Conservation (phyloP, 2,888 invertebrate species). For the Catocala nupta region DNA sequence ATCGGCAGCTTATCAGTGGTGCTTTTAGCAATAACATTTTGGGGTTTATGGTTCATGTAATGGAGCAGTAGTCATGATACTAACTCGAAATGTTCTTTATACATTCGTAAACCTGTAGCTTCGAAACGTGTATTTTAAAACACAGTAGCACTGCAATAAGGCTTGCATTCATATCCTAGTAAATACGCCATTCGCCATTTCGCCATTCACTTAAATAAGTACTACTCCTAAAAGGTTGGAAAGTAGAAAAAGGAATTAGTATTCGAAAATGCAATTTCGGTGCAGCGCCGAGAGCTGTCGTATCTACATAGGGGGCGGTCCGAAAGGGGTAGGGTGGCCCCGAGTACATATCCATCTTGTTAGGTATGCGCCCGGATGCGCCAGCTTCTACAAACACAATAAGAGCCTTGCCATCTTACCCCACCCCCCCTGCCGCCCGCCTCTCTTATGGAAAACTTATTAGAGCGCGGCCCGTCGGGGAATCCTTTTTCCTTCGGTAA, state of each 20-base stretch:
- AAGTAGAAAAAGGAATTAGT: constrained; percentile 79
- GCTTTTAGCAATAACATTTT: constrained; percentile 48
- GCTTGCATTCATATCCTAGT: not conserved
- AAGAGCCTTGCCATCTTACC: constrained; percentile 82
- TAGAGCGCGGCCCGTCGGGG: constrained; percentile 85
- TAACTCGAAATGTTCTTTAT: constrained; percentile 25
- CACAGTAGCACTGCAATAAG: not conserved
- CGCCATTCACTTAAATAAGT: constrained; percentile 48
- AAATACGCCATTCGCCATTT: constrained; percentile 27
- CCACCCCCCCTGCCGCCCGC: constrained; percentile 59
- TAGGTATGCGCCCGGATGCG: constrained; percentile 87
- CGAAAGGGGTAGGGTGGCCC: constrained; percentile 72
- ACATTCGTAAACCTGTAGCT: constrained; percentile 4
- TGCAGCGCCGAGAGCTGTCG: constrained; percentile 73
- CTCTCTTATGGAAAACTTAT: constrained; percentile 87
- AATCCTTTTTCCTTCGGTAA: constrained; percentile 87
- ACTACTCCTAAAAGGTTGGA: constrained; percentile 56
- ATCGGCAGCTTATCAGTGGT: constrained; percentile 28
- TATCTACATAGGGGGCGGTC: constrained; percentile 76
- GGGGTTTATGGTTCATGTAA: constrained; percentile 42
- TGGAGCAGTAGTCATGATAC: constrained; percentile 43
- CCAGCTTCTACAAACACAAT: constrained; percentile 87
- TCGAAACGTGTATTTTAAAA: not conserved
- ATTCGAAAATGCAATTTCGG: constrained; percentile 86
- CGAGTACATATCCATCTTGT: constrained; percentile 86